Conservation (phyloP, 2,113 vertebrate species). For the Psittacara wagleri region DNA sequence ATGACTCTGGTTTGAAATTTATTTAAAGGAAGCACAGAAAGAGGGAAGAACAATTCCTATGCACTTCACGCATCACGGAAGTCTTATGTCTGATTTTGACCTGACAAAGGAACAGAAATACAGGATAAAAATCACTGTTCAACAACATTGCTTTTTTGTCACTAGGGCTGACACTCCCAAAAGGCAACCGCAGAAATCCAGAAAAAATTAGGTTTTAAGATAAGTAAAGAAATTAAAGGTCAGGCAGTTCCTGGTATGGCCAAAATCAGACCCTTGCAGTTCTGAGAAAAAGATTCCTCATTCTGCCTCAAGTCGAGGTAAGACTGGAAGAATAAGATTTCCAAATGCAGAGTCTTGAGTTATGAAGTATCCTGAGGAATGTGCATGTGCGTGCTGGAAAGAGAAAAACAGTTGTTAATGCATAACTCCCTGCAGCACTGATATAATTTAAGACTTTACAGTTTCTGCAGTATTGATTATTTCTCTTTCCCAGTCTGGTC, state of each 20-base stretch:
- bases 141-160: background rate
- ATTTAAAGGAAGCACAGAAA: constrained; percentile 40
- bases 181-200: background rate
- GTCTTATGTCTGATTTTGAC: background rate
- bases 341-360: constrained; percentile 98
- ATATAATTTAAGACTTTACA: background rate
- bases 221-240: background rate
- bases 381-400: constrained; percentile 90
- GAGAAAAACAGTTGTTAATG: constrained; percentile 27
- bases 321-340: constrained; percentile 96
- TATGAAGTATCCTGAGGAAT: constrained; percentile 97
- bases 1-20: background rate
- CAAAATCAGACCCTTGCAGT: background rate
- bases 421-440: background rate
- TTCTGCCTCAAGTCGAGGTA: constrained; percentile 90
- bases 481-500: background rate
- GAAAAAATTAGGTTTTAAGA: background rate
- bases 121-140: background rate
- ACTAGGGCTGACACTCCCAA: background rate
- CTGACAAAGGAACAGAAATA: background rate
- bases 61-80: background rate
- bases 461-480: background rate
- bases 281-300: constrained; percentile 63
- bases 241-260: background rate
- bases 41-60: background rate